Evolutionary conservation across 1,140 invertebrate species (phyloP), one percentile per base, ranked within the genome.

Genomic region (Diabrotica virgifera): DNA sequence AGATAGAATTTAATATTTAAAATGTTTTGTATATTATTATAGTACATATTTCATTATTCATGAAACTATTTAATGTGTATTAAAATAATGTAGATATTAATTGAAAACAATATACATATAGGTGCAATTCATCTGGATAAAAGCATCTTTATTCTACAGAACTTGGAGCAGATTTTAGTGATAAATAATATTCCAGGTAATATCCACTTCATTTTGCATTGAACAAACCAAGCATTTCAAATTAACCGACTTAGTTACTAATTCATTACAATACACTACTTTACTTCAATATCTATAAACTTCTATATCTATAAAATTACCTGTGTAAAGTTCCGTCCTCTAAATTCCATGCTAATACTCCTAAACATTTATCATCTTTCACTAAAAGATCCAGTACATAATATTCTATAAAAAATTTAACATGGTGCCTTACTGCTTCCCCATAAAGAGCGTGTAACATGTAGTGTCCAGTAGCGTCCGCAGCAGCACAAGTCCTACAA

Each of bases 341-440:
- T 36, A 94, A 76, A 76, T 86, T 86, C 69, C 92, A 81, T 12
- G 92, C 91, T 54, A 90, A 83, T 0, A 93, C 86, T 53, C 92
- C 92, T 36, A 82, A 78, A 73, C 88, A 89, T 72, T 84, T 83
- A 6, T 85, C 86, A 59, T 86, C 85, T 62, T 90, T 85, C 88
- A 94, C 93, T 4, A 95, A 77, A 35, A 95, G 79, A 81, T 95
- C 92, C 53, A 94, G 76, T 6, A 89, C 92, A 76, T 91, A 92
- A 73, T 91, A 95, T 75, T 95, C 92, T 64, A 93, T 83, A 74
- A 93, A 95, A 80, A 92, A 95, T 62, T 91, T 84, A 56, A 89
- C 89, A 67, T 93, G 86, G 78, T 92, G 90, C 61, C 84, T 83
- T 6, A 94, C 80, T 11, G 88, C 90, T 76, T 90, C 84, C 3